A percentile compares a stretch with the other conserved stretches of the same genome.
phyloP scores from a whole-genome alignment of 1,140 invertebrate genomes.

The Euschistus heros region DNA sequence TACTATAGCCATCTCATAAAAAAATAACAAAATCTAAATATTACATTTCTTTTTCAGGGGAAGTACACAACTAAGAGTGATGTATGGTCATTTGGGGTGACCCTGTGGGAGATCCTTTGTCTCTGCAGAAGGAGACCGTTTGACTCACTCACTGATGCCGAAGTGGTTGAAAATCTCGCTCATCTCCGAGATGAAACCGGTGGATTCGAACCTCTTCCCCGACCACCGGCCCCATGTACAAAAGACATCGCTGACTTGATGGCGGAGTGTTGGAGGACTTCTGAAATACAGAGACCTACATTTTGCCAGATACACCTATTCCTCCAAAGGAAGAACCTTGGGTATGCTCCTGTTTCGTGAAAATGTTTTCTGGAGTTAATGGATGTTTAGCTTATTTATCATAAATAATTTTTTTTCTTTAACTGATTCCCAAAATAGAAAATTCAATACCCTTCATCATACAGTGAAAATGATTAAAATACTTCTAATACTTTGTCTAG shows the following conservation, averaged over 20 bases:
- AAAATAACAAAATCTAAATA: background rate
- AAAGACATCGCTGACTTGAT: conserved; percentile 81
- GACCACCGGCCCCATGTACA: conserved; percentile 47
- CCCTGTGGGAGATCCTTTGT: conserved; percentile 64
- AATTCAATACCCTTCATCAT: too few relatives aligned
- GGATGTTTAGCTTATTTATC: too few relatives aligned
- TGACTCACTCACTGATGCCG: conserved; percentile 54
- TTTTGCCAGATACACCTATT: conserved; percentile 82
- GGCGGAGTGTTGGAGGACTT: conserved; percentile 78
- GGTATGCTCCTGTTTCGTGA: conserved; percentile 44
- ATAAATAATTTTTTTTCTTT: too few relatives aligned
- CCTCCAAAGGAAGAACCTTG: conserved; percentile 71
- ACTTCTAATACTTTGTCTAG: too few relatives aligned
- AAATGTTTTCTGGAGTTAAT: background rate
- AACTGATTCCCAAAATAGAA: too few relatives aligned
- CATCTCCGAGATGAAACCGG: conserved; percentile 48
- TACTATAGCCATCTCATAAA: background rate
- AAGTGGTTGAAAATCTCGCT: conserved; percentile 61
- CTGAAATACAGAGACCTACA: conserved; percentile 63
- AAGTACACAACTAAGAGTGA: conserved; percentile 45
- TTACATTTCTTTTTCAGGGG: conserved; percentile 37
- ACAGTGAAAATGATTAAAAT: too few relatives aligned
- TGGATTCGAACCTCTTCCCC: conserved; percentile 50
- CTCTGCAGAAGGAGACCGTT: conserved; percentile 56
- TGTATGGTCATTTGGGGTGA: conserved; percentile 67